Percentiles rank a stretch among this genome's conserved stretches.
Conservation (phyloP, 2,797 vertebrate species). For the Sebastes kiyomatsui region DNA sequence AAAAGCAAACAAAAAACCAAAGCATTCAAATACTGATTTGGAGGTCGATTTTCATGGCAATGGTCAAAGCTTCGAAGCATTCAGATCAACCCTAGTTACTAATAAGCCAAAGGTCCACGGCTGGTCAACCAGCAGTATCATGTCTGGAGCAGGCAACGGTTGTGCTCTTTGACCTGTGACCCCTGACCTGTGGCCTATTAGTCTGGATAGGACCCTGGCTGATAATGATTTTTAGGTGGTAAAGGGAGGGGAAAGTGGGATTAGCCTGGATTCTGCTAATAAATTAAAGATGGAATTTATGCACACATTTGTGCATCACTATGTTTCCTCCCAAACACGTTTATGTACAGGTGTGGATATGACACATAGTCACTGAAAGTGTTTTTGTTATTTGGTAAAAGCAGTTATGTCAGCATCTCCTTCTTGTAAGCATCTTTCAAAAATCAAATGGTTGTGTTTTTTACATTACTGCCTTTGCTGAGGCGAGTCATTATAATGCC, state of each 20-base stretch:
- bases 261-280: not conserved
- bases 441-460: not conserved
- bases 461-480: not conserved
- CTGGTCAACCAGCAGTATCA: slow-evolving; percentile 12
- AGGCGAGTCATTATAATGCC: not conserved
- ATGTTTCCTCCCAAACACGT: not conserved
- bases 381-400: not conserved
- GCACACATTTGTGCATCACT: not conserved
- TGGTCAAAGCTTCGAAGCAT: no score
- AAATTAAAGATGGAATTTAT: not conserved
- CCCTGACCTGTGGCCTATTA: slow-evolving; percentile 10
- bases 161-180: slow-evolving; percentile 22
- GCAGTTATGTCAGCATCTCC: not conserved
- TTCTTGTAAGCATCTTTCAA: not conserved
- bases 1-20: no score
- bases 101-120: not conserved
- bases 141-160: slow-evolving; percentile 18
- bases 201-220: not conserved
- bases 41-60: no score
- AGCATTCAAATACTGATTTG: no score
- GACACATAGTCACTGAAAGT: not conserved
- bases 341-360: not conserved
- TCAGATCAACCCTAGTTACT: not conserved
- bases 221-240: slow-evolving; percentile 4
- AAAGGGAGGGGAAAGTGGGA: not conserved